Evolutionary conservation across 1,140 invertebrate species (phyloP).

Genomic region (Pseudomyrmex concolor): DNA sequence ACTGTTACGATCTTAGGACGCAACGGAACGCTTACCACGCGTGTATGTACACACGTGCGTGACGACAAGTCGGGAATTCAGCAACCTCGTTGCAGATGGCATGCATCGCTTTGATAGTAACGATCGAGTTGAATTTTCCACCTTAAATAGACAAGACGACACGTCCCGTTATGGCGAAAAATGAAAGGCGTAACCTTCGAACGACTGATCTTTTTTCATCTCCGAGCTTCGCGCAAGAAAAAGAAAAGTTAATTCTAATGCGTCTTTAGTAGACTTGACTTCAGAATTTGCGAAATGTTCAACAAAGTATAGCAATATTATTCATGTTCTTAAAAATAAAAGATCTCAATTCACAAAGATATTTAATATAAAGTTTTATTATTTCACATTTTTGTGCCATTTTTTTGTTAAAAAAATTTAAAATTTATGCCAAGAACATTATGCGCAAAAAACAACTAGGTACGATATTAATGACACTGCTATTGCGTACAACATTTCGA

Average conservation of each 20-base stretch:
- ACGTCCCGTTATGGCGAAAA: conserved; percentile 74
- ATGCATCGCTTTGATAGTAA: conserved; percentile 62
- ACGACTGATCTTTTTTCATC: conserved; percentile 68
- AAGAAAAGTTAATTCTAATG: conserved; percentile 34
- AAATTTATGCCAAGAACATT: neutral
- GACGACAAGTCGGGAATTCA: conserved; percentile 33
- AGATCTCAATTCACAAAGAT: neutral
- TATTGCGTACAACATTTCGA: neutral
- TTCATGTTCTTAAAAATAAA: neutral
- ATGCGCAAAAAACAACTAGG: neutral
- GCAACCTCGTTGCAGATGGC: conserved; percentile 65
- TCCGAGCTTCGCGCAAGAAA: conserved; percentile 29
- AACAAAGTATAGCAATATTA: neutral
- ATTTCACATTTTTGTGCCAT: too few species aligned
- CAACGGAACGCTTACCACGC: conserved; percentile 28
- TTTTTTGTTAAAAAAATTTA: neutral
- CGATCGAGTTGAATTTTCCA: conserved; percentile 74
- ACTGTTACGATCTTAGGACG: conserved; percentile 70
- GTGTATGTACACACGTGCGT: conserved; percentile 30
- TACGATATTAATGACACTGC: neutral
- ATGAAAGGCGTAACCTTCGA: conserved; percentile 75
- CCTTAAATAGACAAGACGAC: conserved; percentile 74
- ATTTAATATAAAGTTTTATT: neutral
- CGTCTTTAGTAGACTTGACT: conserved; percentile 52
- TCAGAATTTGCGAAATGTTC: neutral